Evolutionary conservation across 1,140 invertebrate species (phyloP), one percentile per base, ranked within the genome.

Genomic region (Brachionus koreanus): DNA sequence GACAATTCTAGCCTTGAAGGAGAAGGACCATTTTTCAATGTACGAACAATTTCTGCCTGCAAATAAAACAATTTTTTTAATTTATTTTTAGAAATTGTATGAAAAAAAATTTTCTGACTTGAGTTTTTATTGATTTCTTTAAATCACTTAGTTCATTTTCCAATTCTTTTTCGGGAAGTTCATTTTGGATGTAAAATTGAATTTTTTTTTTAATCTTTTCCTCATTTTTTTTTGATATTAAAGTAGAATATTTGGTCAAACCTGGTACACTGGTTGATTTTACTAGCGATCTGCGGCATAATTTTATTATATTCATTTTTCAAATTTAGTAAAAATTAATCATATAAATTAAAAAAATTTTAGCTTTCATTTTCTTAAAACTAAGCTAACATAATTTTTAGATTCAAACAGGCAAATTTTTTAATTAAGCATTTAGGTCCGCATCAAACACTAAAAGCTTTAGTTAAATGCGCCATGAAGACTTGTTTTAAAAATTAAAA

Each of bases 141-240:
- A 69, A 43, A 5, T 42, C 65, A 37, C 4, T 16, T 4, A 69
- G 12, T 33, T 69, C 5, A 7, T 6, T 37, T 10, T 69, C 65
- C 19, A 69, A 69, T 19, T 69, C 16, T 42, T 69, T 69, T 7
- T 69, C 65, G 9, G 65, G 65, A 4, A 69, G 35, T 39, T 69
- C 33, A 23, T 69, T 69, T 37, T 69, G 16, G 19, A 69, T 69
- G 3, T 37, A 69, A 39, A 37, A 69, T 69, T 69, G 65, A 69
- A 69, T 16, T 42, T 37, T 69, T 69, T 69, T 69, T 69, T 69
- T 69, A 4, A 69, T 69, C 39, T 69, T 69, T 39, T 69, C 65
- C 16, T 69, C 65, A 3, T 39, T 10, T 69, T 69, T 69, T 69
- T 69, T 69, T 35, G 63, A 9, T 6, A 33, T 37, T 33, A 65